A percentile compares a stretch with the other conserved stretches of the same genome.
Evolutionary conservation across 2,113 vertebrate genomes (phyloP).

Genomic region (Ictalurus punctatus): DNA sequence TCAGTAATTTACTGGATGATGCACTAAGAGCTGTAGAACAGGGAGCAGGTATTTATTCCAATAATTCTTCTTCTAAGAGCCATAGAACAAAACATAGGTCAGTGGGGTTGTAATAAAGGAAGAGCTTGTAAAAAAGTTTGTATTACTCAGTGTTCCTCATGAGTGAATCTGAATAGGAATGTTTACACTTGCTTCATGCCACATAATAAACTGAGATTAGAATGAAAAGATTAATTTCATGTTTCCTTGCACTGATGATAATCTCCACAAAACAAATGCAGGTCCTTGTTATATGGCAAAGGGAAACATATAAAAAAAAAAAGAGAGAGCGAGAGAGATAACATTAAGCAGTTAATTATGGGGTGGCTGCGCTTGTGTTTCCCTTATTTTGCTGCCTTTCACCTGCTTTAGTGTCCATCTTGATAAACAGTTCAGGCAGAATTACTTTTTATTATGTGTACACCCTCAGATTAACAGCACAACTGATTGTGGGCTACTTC

Average conservation of each 20-base stretch:
- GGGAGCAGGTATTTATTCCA: conserved; percentile 29
- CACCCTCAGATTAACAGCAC: neutral
- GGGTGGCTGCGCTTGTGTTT: neutral
- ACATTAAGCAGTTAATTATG: conserved; percentile 21
- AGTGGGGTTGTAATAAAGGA: conserved; percentile 8
- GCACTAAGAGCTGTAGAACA: conserved; percentile 6
- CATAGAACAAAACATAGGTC: conserved; percentile 32
- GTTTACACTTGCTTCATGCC: conserved; percentile 38
- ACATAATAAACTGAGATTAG: conserved; percentile 34
- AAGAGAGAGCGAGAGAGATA: neutral
- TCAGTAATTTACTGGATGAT: conserved; percentile 41
- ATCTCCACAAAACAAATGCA: conserved; percentile 29
- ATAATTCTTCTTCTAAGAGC: conserved; percentile 34
- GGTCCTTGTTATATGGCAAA: conserved; percentile 10
- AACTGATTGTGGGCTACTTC: neutral
- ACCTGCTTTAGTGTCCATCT: neutral
- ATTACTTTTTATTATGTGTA: neutral
- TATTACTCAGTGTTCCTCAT: conserved; percentile 25
- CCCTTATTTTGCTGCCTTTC: neutral
- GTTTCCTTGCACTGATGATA: conserved; percentile 31
- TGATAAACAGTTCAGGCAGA: neutral
- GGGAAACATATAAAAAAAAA: neutral
- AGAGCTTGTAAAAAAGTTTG: conserved; percentile 32
- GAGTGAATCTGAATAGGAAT: conserved; percentile 12
- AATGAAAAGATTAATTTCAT: conserved; percentile 30